A percentile compares a stretch with the other conserved stretches of the same genome.
Evolutionary conservation across 92 coral and sea anemone genomes (phyloP).

Genomic region (Micromussa lordhowensis): DNA sequence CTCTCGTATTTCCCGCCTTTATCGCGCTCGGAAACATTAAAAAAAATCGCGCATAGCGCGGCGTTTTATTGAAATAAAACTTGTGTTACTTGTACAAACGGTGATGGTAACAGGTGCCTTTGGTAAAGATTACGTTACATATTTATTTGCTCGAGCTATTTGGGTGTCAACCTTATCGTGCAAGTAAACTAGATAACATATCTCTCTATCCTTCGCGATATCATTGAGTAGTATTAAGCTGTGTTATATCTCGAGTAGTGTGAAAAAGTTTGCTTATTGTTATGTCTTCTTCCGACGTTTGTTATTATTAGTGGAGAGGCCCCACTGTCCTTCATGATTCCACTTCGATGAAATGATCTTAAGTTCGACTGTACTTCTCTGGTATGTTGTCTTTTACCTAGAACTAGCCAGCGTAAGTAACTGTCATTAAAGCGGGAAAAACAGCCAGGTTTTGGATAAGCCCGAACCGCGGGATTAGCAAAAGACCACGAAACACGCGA

Average conservation of each 20-base stretch:
- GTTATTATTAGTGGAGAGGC: neutral
- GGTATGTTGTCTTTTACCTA: neutral
- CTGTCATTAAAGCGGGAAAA: neutral
- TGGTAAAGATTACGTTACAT: slow-evolving; percentile 2
- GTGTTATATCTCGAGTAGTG: neutral
- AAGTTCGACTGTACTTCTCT: neutral
- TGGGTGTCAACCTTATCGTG: neutral
- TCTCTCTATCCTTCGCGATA: neutral
- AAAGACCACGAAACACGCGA: neutral
- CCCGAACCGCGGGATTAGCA: neutral
- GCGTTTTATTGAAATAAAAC: neutral
- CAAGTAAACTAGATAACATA: neutral
- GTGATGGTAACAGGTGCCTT: neutral
- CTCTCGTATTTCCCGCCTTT: slow-evolving; percentile 1
- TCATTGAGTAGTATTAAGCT: neutral
- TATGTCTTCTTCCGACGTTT: neutral
- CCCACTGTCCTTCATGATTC: neutral
- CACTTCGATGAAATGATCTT: neutral
- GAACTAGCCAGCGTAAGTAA: neutral
- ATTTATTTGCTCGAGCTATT: neutral
- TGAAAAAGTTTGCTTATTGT: neutral
- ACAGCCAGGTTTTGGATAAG: neutral
- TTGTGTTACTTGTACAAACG: neutral
- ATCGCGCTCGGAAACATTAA: neutral
- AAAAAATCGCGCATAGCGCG: neutral